phyloP scores from a whole-genome alignment of 1,140 invertebrate genomes.

The Eueides isabella region DNA sequence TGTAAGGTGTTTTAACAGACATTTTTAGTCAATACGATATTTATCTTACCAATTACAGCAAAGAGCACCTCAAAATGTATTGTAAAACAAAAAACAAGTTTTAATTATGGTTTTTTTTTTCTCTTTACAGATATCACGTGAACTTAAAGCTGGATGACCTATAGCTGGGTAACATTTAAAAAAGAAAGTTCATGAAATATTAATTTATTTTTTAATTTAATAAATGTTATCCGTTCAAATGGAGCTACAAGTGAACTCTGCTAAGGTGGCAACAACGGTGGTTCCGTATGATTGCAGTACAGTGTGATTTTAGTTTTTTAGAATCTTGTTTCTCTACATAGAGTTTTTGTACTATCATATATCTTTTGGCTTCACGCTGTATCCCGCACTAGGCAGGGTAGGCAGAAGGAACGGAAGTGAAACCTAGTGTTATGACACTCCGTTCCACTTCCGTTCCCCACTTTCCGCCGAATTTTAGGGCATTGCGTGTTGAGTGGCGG shows the following conservation, averaged over 20 bases:
- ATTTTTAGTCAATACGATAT: background rate
- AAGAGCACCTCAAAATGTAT: background rate
- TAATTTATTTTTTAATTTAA: background rate
- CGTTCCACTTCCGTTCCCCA: too few species aligned
- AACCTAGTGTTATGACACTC: too few species aligned
- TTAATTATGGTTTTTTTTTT: background rate
- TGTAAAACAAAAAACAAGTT: background rate
- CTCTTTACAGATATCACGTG: background rate
- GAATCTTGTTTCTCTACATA: too few species aligned
- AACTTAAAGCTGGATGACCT: slow-evolving; percentile 2
- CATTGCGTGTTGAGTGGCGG: too few species aligned
- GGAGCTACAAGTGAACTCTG: background rate
- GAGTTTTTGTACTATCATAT: too few species aligned
- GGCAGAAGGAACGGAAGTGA: too few species aligned
- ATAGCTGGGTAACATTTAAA: background rate
- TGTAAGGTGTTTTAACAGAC: background rate
- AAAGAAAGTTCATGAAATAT: background rate
- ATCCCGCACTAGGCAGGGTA: too few species aligned
- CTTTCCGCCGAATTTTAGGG: too few species aligned
- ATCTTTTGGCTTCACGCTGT: too few species aligned
- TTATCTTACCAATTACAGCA: background rate
- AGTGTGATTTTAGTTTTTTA: too few species aligned
- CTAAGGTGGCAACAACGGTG: background rate
- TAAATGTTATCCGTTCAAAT: background rate
- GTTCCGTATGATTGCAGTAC: background rate